A percentile compares a stretch with the other conserved stretches of the same genome.
Evolutionary conservation across 2,797 vertebrate genomes (phyloP).

Genomic region (Aplochiton taeniatus): DNA sequence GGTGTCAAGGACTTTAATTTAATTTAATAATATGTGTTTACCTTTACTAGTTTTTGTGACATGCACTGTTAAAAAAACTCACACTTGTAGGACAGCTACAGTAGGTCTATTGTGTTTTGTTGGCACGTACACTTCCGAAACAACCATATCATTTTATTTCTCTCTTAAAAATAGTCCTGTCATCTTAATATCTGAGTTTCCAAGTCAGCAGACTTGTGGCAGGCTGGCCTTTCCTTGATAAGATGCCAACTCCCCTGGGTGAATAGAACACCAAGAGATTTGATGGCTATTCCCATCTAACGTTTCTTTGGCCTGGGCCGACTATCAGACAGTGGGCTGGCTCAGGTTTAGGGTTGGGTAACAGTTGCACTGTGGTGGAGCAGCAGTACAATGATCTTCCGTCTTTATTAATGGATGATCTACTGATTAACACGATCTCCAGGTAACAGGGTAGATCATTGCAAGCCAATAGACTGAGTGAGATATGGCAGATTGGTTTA

Average conservation of each 20-base stretch:
- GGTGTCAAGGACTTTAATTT: too few species aligned
- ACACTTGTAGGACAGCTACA: too few species aligned
- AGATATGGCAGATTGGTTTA: background rate
- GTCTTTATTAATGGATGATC: constrained; percentile 78
- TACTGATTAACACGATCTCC: constrained; percentile 59
- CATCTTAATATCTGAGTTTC: too few species aligned
- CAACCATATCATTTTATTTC: background rate
- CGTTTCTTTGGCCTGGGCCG: constrained; percentile 40
- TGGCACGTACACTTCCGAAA: too few species aligned
- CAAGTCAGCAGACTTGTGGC: constrained; percentile 4
- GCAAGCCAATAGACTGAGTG: background rate
- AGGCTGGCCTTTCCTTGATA: constrained; percentile 11
- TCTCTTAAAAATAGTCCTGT: too few species aligned
- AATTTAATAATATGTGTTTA: too few species aligned
- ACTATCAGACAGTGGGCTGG: constrained; percentile 39
- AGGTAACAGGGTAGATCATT: background rate
- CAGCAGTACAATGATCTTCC: constrained; percentile 49
- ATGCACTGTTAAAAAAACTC: too few species aligned
- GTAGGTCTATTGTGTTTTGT: too few species aligned
- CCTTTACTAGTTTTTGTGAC: too few species aligned
- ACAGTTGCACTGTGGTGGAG: constrained; percentile 44
- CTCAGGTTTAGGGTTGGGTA: constrained; percentile 71
- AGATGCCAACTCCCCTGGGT: constrained; percentile 28
- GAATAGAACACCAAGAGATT: constrained; percentile 25
- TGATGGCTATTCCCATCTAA: constrained; percentile 29